Evolutionary conservation across 2,797 vertebrate species (phyloP).

Genomic region (Antrozous pallidus): DNA sequence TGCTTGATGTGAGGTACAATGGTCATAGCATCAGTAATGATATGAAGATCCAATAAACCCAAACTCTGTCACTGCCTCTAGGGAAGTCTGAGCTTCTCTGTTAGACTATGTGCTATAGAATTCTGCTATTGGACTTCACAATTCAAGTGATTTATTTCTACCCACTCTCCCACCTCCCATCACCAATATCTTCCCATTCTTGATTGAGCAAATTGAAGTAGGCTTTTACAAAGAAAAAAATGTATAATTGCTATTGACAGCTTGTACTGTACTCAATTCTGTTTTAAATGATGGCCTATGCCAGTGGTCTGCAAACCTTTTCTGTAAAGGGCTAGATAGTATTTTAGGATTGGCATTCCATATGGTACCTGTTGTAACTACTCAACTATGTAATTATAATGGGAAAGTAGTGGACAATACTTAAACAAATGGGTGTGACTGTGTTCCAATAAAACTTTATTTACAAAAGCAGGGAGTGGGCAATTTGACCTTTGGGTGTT

Average conservation of each 20-base stretch:
- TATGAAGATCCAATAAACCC: neutral
- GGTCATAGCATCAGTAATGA: neutral
- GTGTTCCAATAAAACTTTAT: neutral
- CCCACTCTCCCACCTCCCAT: neutral
- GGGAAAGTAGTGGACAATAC: neutral
- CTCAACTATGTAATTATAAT: neutral
- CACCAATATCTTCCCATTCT: neutral
- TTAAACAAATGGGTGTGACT: neutral
- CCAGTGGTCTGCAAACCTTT: neutral
- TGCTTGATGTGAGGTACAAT: neutral
- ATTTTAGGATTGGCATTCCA: neutral
- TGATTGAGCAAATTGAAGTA: neutral
- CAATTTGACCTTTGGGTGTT: neutral
- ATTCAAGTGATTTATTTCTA: neutral
- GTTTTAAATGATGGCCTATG: neutral
- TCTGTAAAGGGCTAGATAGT: neutral
- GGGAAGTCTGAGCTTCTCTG: neutral
- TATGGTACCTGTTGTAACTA: neutral
- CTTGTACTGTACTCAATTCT: neutral
- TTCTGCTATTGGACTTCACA: neutral
- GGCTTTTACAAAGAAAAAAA: neutral
- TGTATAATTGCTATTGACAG: neutral
- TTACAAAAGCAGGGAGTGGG: neutral
- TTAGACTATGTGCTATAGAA: neutral
- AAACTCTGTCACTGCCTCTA: neutral